Percentiles rank a stretch among this genome's conserved stretches.
Conservation (phyloP, 2,113 vertebrate species). For the Theristicus caerulescens region DNA sequence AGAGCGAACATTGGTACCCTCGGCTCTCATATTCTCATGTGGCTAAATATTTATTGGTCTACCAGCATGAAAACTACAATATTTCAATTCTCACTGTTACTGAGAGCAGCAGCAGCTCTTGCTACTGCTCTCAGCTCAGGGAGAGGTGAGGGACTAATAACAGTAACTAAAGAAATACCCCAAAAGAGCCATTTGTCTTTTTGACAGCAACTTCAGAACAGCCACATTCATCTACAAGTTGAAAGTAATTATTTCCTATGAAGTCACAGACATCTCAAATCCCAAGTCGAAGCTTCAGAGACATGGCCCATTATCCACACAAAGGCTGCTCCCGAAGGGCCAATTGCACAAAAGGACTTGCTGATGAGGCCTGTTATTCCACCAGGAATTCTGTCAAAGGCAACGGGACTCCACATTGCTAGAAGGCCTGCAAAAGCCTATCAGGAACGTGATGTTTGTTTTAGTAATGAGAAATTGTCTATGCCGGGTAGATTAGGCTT, state of each 20-base stretch:
- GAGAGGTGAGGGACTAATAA: neutral
- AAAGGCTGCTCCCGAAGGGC: neutral
- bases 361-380: neutral
- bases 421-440: neutral
- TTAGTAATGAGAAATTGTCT: neutral
- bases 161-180: neutral
- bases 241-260: neutral
- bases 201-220: neutral
- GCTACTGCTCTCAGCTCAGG: neutral
- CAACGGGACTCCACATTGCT: neutral
- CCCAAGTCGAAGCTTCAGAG: neutral
- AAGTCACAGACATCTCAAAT: neutral
- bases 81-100: neutral
- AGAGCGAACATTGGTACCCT: neutral
- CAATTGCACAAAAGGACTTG: neutral
- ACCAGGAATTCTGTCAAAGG: slow-evolving; percentile 3
- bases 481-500: neutral
- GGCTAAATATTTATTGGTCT: neutral
- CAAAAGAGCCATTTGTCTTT: neutral
- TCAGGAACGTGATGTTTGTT: neutral
- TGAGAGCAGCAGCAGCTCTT: neutral
- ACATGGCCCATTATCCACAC: neutral
- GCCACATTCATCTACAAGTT: neutral
- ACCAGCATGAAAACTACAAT: neutral
- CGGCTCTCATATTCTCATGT: neutral